These are phyloP conservation scores for Furcifer pardalis DNA, from an alignment of 2,797 vertebrate genomes.

Conservation along the genomic window DNA sequence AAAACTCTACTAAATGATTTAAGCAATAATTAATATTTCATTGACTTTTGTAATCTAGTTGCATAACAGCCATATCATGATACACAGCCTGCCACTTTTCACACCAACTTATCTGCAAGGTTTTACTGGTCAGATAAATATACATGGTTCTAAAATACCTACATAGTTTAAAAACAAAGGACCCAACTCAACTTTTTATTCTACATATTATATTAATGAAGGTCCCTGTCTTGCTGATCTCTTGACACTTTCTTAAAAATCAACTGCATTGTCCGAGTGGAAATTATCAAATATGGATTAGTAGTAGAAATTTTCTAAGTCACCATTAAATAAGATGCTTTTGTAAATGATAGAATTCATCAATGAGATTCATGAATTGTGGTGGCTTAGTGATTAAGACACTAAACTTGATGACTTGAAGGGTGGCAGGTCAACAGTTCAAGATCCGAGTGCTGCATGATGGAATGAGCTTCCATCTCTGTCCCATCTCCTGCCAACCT, in stretches of 20 bases:
- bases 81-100: slow-evolving; percentile 47
- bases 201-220: slow-evolving; percentile 59
- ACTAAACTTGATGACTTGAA: too few species aligned
- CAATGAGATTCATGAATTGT: too few species aligned
- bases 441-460: too few species aligned
- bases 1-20: slow-evolving; percentile 45
- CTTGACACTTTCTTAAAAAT: slow-evolving; percentile 51
- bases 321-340: slow-evolving; percentile 20
- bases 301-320: slow-evolving; percentile 7
- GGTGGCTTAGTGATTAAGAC: too few species aligned
- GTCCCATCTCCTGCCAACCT: too few species aligned
- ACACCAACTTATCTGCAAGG: slow-evolving; percentile 60
- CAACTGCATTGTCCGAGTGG: slow-evolving; percentile 27
- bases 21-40: slow-evolving; percentile 66
- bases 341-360: background rate
- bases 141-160: slow-evolving; percentile 53
- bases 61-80: slow-evolving; percentile 52
- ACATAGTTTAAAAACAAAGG: slow-evolving; percentile 57
- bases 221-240: slow-evolving; percentile 29
- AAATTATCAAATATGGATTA: slow-evolving; percentile 20
- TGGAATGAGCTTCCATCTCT: too few species aligned
- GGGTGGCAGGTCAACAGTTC: too few species aligned
- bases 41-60: slow-evolving; percentile 60
- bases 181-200: slow-evolving; percentile 57
- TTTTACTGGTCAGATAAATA: slow-evolving; percentile 64